These are phyloP conservation scores for Pegea sp. DNA, from an alignment of 23 tunicate species.

Conservation along the genomic window DNA sequence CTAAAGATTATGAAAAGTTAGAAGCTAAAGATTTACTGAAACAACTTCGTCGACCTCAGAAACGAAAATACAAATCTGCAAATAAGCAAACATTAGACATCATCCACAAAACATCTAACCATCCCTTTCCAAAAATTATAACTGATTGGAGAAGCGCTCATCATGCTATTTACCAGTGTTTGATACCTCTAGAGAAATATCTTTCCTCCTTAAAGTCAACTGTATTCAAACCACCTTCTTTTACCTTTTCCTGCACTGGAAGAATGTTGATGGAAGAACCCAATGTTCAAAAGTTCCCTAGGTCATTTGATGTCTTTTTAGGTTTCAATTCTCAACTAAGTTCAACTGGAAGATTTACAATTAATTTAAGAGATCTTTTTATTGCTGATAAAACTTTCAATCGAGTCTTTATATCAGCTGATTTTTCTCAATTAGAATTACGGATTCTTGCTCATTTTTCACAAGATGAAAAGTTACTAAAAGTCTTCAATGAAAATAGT, in stretches of 20 bases:
- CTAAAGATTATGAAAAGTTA: background rate
- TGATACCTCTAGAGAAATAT: background rate
- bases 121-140: slow-evolving; percentile 39
- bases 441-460: slow-evolving; percentile 82
- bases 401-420: slow-evolving; percentile 42
- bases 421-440: slow-evolving; percentile 76
- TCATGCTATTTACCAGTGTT: slow-evolving; percentile 8
- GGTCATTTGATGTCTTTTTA: slow-evolving; percentile 1
- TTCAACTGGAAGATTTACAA: background rate
- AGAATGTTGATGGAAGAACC: slow-evolving; percentile 43
- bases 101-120: background rate
- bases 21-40: slow-evolving; percentile 3
- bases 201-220: background rate
- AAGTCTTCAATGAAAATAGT: slow-evolving; percentile 9
- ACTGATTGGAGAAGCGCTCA: slow-evolving; percentile 49
- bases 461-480: slow-evolving; percentile 20
- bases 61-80: background rate
- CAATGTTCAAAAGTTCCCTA: slow-evolving; percentile 31
- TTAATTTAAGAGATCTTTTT: background rate
- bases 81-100: background rate
- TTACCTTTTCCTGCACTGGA: slow-evolving; percentile 18
- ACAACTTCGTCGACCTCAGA: slow-evolving; percentile 5
- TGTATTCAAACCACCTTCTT: slow-evolving; percentile 7
- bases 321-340: background rate
- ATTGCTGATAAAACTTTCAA: background rate